Base-by-base conservation (phyloP, 2,888 invertebrate species). In the Tenthredo amoena region DNA sequence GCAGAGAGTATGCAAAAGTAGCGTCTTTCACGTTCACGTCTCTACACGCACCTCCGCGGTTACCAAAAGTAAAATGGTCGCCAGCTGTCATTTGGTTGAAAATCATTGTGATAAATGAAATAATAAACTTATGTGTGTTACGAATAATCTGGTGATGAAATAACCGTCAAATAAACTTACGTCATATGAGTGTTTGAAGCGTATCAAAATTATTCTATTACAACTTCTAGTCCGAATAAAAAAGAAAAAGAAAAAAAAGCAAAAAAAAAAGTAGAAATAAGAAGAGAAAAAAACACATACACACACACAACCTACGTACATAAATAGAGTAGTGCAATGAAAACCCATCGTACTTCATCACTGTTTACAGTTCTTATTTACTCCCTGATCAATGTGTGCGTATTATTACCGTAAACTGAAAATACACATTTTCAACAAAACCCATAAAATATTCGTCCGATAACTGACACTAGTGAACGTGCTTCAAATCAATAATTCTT, bases 11-110 rank as follows among this genome's bases (percentile, higher is more conserved):
- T 34, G 71, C 43, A 74, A 37, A 74, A 74, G 74, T 74, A 89
- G 88, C 87, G 87, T 89, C 90, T 89, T 88, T 90, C 89, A 90
- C 90, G 90, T 40, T 43, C 74, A 71, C 71, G 34, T 34, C 71
- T 37, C 72, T 21, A 10, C 72, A 40, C 72, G 72, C 90, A 91
- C 89, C 90, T 89, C 89, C 90, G 91, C 90, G 90, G 91, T 90
- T 90, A 89, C 90, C 90, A 87, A 86, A 89, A 90, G 88, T 90
- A 92, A 92, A 92, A 92, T 92, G 92, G 92, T 92, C 88, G 89
- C 91, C 91, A 91, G 91, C 92, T 92, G 92, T 92, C 92, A 92
- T 87, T 90, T 88, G 87, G 85, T 89, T 88, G 86, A 86, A 88
- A 88, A 90, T 68, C 26, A 58, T 79, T 37, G 18, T 37, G 43